Conservation (phyloP, 2,113 vertebrate genomes). For the Microtus montanus region DNA sequence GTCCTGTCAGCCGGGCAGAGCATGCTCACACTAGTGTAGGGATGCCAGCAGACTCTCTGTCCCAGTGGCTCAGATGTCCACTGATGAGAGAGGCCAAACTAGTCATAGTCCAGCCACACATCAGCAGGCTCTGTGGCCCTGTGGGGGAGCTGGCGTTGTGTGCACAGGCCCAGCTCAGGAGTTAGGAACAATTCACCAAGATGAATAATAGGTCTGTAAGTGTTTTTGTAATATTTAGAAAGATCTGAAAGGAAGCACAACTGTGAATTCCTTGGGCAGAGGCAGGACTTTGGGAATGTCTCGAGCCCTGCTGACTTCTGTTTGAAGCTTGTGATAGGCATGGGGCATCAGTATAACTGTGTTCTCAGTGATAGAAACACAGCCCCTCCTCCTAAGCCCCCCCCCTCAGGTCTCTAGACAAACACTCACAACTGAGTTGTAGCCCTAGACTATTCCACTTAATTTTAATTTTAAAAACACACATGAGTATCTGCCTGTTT, state of each 20-base stretch:
- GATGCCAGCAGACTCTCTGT: neutral
- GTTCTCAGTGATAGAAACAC: neutral
- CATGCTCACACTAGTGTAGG: rapidly evolving
- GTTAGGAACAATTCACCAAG: neutral
- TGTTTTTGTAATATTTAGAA: neutral
- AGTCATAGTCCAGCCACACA: neutral
- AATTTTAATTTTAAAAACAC: neutral
- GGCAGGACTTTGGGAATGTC: too few species aligned
- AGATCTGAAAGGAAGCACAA: neutral
- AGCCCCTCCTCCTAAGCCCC: neutral
- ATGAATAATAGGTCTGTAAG: neutral
- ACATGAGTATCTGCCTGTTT: neutral
- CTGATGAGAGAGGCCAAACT: neutral
- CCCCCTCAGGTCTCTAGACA: neutral
- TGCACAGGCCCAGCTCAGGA: rapidly evolving
- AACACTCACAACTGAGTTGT: neutral
- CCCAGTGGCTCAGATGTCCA: neutral
- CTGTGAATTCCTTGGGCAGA: neutral
- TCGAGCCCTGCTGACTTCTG: neutral
- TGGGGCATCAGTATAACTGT: neutral
- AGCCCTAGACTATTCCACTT: neutral
- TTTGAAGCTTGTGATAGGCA: neutral
- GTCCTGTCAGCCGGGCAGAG: neutral
- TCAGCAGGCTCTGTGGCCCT: neutral
- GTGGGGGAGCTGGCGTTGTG: rapidly evolving